Evolutionary conservation across 2,888 invertebrate species (phyloP).

Genomic region (Lasioglossum leucozonium): DNA sequence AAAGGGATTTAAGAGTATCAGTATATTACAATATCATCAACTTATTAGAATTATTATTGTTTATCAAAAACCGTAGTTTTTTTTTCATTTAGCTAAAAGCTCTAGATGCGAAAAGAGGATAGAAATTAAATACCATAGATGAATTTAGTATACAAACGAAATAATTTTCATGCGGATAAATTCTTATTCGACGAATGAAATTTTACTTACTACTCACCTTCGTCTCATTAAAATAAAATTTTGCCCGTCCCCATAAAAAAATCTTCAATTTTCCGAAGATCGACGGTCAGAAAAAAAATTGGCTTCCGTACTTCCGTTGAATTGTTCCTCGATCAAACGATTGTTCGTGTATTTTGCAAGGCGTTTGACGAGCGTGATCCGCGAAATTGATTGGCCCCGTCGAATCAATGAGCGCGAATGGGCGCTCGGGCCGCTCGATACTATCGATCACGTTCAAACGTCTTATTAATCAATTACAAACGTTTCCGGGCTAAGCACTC

Average conservation of each 20-base stretch:
- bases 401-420: slow-evolving; percentile 11
- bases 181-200: neutral
- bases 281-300: neutral
- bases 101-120: no score
- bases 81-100: no score
- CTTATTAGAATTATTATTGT: no score
- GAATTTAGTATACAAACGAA: no score
- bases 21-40: no score
- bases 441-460: slow-evolving; percentile 38
- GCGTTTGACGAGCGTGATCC: neutral
- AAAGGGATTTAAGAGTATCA: no score
- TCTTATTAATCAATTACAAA: slow-evolving; percentile 57
- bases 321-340: neutral
- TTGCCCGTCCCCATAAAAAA: neutral
- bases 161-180: neutral
- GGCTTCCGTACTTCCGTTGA: neutral
- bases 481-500: slow-evolving; percentile 41
- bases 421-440: neutral
- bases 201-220: neutral
- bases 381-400: slow-evolving; percentile 12
- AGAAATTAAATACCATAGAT: no score
- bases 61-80: no score
- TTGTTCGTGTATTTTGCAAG: neutral
- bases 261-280: neutral
- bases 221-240: neutral